These are phyloP conservation scores for Cryptoprocta ferox DNA, from an alignment of 2,797 vertebrate genomes.

Conservation along the genomic window DNA sequence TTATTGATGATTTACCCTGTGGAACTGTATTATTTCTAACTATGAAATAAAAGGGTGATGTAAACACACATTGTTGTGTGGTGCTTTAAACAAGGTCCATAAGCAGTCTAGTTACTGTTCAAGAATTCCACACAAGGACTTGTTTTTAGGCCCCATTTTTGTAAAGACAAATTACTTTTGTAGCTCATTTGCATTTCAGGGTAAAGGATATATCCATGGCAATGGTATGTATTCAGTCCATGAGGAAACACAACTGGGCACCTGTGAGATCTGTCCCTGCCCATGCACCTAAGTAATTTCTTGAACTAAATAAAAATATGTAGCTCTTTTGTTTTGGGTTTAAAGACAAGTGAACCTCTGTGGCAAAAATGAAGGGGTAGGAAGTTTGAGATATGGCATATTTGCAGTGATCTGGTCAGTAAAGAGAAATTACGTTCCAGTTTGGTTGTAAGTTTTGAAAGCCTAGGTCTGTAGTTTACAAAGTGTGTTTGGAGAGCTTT, in stretches of 20 bases:
- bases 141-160: constrained; percentile 38
- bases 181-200: neutral
- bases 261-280: neutral
- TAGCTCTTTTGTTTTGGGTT: neutral
- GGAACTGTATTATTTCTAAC: constrained; percentile 86
- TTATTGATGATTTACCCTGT: constrained; percentile 85
- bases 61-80: constrained; percentile 75
- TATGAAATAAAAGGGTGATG: constrained; percentile 86
- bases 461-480: neutral
- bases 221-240: neutral
- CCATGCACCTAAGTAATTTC: neutral
- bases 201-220: neutral
- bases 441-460: neutral
- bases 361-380: neutral
- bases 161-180: neutral
- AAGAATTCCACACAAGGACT: neutral
- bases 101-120: neutral
- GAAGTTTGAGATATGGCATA: neutral
- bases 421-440: neutral
- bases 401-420: neutral
- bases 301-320: constrained; percentile 63
- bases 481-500: neutral
- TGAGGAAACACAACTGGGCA: neutral
- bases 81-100: constrained; percentile 73
- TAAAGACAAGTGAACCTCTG: neutral